These are phyloP conservation scores for Amblyjoppa proteus DNA, from an alignment of 2,888 invertebrate species.

Conservation along the genomic window DNA sequence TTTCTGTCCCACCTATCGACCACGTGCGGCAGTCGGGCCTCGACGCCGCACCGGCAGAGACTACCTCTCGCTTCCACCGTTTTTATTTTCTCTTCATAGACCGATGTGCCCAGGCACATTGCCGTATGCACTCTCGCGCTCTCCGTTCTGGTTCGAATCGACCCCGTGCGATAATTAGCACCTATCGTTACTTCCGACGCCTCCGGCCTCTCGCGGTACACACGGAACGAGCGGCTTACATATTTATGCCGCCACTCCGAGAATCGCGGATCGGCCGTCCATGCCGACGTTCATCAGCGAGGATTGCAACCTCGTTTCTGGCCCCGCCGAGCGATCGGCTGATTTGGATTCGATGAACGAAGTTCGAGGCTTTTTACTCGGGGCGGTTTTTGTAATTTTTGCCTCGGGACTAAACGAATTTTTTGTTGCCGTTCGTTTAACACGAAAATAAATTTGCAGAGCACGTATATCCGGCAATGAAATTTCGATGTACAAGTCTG, in stretches of 20 bases:
- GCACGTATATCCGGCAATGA: slow-evolving; percentile 67
- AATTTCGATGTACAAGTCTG: slow-evolving; percentile 63
- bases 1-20: not conserved
- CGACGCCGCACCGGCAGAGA: slow-evolving; percentile 37
- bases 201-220: slow-evolving; percentile 18
- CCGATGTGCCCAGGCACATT: not conserved
- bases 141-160: slow-evolving; percentile 42
- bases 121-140: slow-evolving; percentile 25
- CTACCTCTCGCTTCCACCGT: slow-evolving; percentile 45
- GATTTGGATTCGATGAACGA: not conserved
- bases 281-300: not conserved
- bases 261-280: not conserved
- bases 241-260: not conserved
- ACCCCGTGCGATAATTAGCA: slow-evolving; percentile 54
- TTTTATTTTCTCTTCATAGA: not conserved
- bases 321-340: not conserved
- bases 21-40: slow-evolving; percentile 17
- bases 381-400: not conserved
- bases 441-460: slow-evolving; percentile 54
- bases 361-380: not conserved
- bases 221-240: not conserved
- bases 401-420: slow-evolving; percentile 11
- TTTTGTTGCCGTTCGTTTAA: not conserved
- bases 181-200: slow-evolving; percentile 58
- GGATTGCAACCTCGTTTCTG: not conserved